A percentile compares a stretch with the other conserved stretches of the same genome.
Conservation (phyloP, 2,113 vertebrate genomes). For the Gasterosteus aculeatus region DNA sequence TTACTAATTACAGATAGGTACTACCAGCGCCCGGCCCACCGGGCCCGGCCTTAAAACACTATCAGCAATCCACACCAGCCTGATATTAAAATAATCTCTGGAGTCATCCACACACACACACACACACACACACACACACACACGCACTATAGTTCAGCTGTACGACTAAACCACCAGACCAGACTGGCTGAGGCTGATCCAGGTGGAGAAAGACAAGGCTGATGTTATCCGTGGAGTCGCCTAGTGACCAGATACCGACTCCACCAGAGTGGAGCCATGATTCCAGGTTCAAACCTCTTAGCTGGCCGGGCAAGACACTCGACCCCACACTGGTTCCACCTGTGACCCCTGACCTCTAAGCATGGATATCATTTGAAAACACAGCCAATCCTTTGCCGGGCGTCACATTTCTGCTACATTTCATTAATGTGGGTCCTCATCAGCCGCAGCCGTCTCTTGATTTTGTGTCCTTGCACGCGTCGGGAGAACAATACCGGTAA, state of each 20-base stretch:
- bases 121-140: no score
- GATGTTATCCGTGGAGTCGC: conserved; percentile 39
- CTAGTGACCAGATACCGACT: conserved; percentile 26
- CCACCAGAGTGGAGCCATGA: conserved; percentile 1
- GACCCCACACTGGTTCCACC: neutral
- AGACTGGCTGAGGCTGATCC: conserved; percentile 22
- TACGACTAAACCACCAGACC: conserved; percentile 29
- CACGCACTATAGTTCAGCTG: conserved; percentile 11
- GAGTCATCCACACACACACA: conserved; percentile 58
- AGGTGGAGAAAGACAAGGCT: conserved; percentile 31
- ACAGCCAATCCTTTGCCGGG: neutral
- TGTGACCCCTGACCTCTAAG: neutral
- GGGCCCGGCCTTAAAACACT: conserved; percentile 81
- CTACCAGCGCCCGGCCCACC: conserved; percentile 76
- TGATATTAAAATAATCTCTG: conserved; percentile 84
- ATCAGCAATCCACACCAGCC: conserved; percentile 84
- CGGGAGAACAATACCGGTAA: neutral
- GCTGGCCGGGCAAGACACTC: neutral
- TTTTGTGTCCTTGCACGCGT: neutral
- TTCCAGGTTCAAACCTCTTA: neutral
- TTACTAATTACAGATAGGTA: conserved; percentile 89
- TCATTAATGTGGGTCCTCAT: no score
- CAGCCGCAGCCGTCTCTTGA: neutral
- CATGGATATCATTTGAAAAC: neutral
- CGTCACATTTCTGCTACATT: neutral